A percentile compares a stretch with the other conserved stretches of the same genome.
phyloP scores from a whole-genome alignment of 2,113 vertebrate genomes.

The Phaethon lepturus region DNA sequence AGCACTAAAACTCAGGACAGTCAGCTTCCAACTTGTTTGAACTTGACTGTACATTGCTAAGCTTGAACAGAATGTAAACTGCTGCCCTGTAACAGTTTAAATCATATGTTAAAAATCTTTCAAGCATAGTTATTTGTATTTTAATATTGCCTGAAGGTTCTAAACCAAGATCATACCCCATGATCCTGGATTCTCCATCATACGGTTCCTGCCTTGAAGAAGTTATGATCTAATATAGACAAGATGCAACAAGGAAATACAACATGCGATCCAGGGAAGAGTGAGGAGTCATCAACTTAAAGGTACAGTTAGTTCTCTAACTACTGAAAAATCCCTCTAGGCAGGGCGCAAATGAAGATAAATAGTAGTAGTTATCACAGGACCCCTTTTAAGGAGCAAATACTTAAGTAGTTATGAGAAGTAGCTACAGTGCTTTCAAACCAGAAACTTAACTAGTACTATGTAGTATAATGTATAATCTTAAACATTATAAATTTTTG shows the following conservation, averaged over 20 bases:
- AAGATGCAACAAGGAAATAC: slow-evolving; percentile 17
- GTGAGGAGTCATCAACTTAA: not conserved
- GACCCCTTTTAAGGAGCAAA: not conserved
- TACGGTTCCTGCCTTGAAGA: not conserved
- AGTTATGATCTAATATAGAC: not conserved
- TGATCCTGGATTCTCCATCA: not conserved
- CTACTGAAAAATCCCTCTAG: slow-evolving; percentile 14
- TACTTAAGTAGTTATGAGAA: not conserved
- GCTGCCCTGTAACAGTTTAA: slow-evolving; percentile 25
- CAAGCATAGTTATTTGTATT: slow-evolving; percentile 15
- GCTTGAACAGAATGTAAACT: slow-evolving; percentile 30
- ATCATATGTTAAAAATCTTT: slow-evolving; percentile 11
- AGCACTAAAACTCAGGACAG: not conserved
- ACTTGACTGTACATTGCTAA: slow-evolving; percentile 9
- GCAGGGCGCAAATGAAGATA: slow-evolving; percentile 20
- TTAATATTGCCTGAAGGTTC: slow-evolving; percentile 3
- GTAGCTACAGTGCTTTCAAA: not conserved
- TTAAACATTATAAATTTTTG: not conserved
- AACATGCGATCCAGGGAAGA: not conserved
- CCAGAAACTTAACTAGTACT: not conserved
- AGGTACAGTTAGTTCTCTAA: slow-evolving; percentile 19
- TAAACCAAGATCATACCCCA: slow-evolving; percentile 6
- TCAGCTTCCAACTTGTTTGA: slow-evolving; percentile 26
- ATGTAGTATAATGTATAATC: not conserved
- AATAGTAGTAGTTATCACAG: not conserved